These are phyloP conservation scores for Tipula lateralis DNA, from an alignment of 2,888 invertebrate species.

Conservation along the genomic window DNA sequence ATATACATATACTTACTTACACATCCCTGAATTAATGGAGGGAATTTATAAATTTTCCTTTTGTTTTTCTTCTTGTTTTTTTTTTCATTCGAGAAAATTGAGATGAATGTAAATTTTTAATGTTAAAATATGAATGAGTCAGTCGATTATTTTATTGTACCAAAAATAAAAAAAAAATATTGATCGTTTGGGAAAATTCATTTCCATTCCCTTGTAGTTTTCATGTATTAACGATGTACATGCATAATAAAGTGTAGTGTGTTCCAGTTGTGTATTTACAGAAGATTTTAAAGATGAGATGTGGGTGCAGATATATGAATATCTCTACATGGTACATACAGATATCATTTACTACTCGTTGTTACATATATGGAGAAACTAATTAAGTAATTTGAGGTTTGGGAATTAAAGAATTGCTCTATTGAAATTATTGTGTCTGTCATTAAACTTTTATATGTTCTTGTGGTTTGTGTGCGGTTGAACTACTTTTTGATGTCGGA, in stretches of 20 bases:
- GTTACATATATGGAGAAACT: not conserved
- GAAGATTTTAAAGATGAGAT: not conserved
- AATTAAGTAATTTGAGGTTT: constrained; percentile 19
- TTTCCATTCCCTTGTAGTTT: not conserved
- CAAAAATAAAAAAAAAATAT: not conserved
- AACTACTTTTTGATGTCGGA: not conserved
- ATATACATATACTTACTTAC: not conserved
- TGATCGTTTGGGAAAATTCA: not conserved
- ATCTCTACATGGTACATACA: not conserved
- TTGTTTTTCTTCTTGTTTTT: not conserved
- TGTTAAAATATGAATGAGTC: constrained; percentile 6
- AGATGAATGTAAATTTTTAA: constrained; percentile 24
- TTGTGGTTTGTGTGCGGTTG: not conserved
- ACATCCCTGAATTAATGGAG: not conserved
- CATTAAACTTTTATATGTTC: not conserved
- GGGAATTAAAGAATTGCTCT: not conserved
- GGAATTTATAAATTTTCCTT: not conserved
- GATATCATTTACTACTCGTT: not conserved
- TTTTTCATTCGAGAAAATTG: not conserved
- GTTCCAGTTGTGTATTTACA: not conserved
- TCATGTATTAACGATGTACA: not conserved
- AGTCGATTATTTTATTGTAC: constrained; percentile 24
- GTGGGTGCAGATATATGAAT: not conserved
- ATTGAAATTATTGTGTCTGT: not conserved
- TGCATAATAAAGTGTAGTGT: not conserved